These are phyloP conservation scores for Dryas iulia DNA, from an alignment of 1,140 invertebrate species.

Conservation along the genomic window DNA sequence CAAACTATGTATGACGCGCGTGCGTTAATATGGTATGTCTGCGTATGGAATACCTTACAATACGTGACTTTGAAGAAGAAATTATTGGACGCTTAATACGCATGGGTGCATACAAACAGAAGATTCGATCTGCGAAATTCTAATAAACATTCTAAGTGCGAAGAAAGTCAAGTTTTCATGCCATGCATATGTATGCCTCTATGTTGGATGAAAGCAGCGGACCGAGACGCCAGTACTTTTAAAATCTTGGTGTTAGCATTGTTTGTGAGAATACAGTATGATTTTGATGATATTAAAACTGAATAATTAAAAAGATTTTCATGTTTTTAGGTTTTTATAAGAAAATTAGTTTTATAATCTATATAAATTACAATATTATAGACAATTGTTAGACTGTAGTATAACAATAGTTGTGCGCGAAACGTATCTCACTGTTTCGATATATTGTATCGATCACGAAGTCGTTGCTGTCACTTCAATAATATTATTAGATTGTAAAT, in stretches of 20 bases:
- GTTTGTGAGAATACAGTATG: not conserved
- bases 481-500: not conserved
- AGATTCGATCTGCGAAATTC: conserved; percentile 64
- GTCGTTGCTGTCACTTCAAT: conserved; percentile 17
- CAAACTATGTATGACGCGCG: conserved; percentile 28
- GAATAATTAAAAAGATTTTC: too few relatives aligned
- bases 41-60: not conserved
- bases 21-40: conserved; percentile 7
- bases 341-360: too few relatives aligned
- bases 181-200: conserved; percentile 65
- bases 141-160: conserved; percentile 63
- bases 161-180: conserved; percentile 71
- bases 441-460: not conserved
- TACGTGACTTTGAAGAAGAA: not conserved
- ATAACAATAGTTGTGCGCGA: too few relatives aligned
- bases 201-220: conserved; percentile 46
- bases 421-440: not conserved
- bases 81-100: conserved; percentile 33
- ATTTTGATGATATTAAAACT: not conserved
- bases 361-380: too few relatives aligned
- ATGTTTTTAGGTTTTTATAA: too few relatives aligned
- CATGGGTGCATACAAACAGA: conserved; percentile 52
- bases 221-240: conserved; percentile 39
- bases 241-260: conserved; percentile 4
- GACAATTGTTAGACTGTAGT: too few relatives aligned